phyloP scores from a whole-genome alignment of 2,113 vertebrate species.

The Pterocles burchelli region DNA sequence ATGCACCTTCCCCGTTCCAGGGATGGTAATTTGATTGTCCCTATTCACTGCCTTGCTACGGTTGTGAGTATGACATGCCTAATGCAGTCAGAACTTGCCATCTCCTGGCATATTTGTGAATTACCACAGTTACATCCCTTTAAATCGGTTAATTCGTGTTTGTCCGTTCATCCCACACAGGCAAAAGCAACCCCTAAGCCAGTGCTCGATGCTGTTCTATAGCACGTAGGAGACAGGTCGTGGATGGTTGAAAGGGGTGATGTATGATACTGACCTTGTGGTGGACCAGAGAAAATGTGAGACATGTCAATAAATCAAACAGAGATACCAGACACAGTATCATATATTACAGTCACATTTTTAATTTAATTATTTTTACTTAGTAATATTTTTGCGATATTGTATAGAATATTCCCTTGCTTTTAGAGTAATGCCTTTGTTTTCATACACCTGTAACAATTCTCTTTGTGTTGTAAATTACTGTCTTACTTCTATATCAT shows the following conservation, averaged over 20 bases:
- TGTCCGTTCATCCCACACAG: neutral
- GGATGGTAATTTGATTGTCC: neutral
- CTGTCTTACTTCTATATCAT: neutral
- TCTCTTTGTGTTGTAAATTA: neutral
- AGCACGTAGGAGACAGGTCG: neutral
- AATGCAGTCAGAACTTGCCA: neutral
- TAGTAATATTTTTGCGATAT: neutral
- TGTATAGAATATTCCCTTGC: neutral
- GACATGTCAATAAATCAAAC: neutral
- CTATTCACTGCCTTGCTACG: accelerated
- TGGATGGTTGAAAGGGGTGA: neutral
- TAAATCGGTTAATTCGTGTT: accelerated
- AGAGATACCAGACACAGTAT: neutral
- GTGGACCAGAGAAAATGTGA: neutral
- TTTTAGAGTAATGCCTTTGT: neutral
- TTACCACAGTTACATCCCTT: neutral
- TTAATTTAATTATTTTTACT: neutral
- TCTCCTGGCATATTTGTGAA: neutral
- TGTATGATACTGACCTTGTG: neutral
- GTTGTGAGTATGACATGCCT: accelerated
- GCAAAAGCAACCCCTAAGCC: neutral
- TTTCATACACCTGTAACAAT: neutral
- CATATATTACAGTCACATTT: neutral
- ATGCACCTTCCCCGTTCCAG: neutral
- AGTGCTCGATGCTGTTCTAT: neutral